Percentiles rank a stretch among this genome's conserved stretches.
Evolutionary conservation across 2,797 vertebrate genomes (phyloP).

Genomic region (Rhabdophis nuchalis): DNA sequence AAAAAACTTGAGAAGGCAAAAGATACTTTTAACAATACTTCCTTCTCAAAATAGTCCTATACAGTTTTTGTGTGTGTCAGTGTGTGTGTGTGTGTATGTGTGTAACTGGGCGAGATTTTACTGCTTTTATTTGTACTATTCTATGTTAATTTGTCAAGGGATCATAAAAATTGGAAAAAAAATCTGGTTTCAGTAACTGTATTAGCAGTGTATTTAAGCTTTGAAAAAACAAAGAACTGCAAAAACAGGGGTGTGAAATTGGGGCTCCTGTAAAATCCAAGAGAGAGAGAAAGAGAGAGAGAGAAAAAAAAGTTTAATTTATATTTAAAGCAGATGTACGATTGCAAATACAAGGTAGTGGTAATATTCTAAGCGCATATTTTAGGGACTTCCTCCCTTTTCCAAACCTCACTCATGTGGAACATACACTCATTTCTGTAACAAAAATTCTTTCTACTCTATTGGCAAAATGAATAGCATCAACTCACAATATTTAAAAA

Average conservation of each 20-base stretch:
- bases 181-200: slow-evolving; percentile 40
- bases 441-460: slow-evolving; percentile 85
- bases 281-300: slow-evolving; percentile 21
- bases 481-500: slow-evolving; percentile 94
- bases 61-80: slow-evolving; percentile 63
- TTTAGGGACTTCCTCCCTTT: slow-evolving; percentile 82
- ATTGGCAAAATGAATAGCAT: slow-evolving; percentile 86
- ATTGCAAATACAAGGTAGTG: slow-evolving; percentile 70
- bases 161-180: slow-evolving; percentile 37
- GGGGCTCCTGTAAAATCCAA: slow-evolving; percentile 37
- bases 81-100: not conserved
- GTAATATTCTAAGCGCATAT: slow-evolving; percentile 82
- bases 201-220: slow-evolving; percentile 58
- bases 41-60: slow-evolving; percentile 68
- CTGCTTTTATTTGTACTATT: not conserved
- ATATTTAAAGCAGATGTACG: slow-evolving; percentile 72
- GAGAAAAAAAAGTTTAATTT: slow-evolving; percentile 59
- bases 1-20: slow-evolving; percentile 61
- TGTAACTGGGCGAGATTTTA: slow-evolving; percentile 64
- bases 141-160: slow-evolving; percentile 56
- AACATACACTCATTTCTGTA: slow-evolving; percentile 86
- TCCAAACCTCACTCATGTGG: slow-evolving; percentile 81
- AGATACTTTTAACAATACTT: slow-evolving; percentile 70
- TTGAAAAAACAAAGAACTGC: slow-evolving; percentile 44
- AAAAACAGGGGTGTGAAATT: slow-evolving; percentile 50